These are phyloP conservation scores for Drosophila helvetica DNA, from an alignment of 2,888 invertebrate genomes.

Conservation along the genomic window DNA sequence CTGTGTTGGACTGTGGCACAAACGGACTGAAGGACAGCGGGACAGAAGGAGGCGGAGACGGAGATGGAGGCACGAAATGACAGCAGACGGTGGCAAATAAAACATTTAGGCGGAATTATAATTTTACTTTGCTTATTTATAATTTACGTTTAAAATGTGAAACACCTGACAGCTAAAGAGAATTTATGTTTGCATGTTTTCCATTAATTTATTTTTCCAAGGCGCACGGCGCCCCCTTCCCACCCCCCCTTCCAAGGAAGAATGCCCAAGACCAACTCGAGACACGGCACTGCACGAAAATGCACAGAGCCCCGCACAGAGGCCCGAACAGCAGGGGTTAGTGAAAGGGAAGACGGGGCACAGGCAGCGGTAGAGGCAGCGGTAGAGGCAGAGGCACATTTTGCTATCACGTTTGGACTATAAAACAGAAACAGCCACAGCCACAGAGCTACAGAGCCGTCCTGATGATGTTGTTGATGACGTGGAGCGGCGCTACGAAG, in stretches of 20 bases:
- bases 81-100: constrained; percentile 72
- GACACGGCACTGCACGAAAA: constrained; percentile 46
- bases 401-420: constrained; percentile 76
- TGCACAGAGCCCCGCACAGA: constrained; percentile 40
- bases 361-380: constrained; percentile 46
- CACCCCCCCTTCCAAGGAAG: constrained; percentile 45
- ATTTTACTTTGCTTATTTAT: constrained; percentile 75
- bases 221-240: constrained; percentile 13
- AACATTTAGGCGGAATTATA: constrained; percentile 76
- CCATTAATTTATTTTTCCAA: constrained; percentile 80
- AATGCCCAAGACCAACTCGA: constrained; percentile 27
- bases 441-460: constrained; percentile 32
- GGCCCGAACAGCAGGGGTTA: constrained; percentile 31
- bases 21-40: constrained; percentile 3
- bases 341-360: background rate
- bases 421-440: constrained; percentile 64
- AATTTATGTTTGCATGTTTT: constrained; percentile 82
- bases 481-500: constrained; percentile 63
- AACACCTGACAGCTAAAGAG: constrained; percentile 81
- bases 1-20: background rate
- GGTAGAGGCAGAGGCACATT: constrained; percentile 63
- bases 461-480: constrained; percentile 76
- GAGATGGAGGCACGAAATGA: constrained; percentile 32
- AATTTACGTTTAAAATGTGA: constrained; percentile 79
- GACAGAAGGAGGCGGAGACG: background rate